Conservation (phyloP, 2,797 vertebrate species). For the Echeneis naucrates region DNA sequence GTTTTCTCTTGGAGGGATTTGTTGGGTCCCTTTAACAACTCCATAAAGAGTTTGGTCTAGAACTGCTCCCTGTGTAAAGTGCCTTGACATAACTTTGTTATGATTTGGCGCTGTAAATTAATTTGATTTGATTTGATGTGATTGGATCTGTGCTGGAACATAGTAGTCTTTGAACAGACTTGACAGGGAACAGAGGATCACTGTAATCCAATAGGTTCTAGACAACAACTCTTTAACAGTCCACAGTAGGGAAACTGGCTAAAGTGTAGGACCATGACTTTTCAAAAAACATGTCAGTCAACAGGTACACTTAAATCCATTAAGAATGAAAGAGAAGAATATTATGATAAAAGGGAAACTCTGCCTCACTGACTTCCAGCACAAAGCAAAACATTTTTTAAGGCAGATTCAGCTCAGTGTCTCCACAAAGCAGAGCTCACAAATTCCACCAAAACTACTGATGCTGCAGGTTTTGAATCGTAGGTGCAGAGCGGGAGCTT, state of each 20-base stretch:
- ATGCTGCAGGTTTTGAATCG: background rate
- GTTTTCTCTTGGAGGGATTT: too few species aligned
- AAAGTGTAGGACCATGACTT: background rate
- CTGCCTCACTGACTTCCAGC: background rate
- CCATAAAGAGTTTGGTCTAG: too few species aligned
- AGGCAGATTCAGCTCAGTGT: background rate
- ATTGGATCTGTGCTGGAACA: slow-evolving; percentile 45
- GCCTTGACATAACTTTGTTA: too few species aligned
- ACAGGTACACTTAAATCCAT: background rate
- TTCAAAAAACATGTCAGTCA: background rate
- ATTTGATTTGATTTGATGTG: too few species aligned
- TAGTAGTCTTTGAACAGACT: slow-evolving; percentile 58
- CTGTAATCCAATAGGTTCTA: slow-evolving; percentile 44
- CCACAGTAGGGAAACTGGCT: background rate
- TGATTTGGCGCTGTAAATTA: too few species aligned
- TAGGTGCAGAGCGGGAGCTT: background rate
- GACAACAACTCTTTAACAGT: slow-evolving; percentile 36
- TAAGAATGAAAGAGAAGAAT: background rate
- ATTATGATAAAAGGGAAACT: background rate
- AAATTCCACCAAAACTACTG: background rate
- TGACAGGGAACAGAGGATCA: slow-evolving; percentile 44
- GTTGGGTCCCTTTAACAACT: too few species aligned
- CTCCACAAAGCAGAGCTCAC: background rate
- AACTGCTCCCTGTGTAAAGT: too few species aligned
- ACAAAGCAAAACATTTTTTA: background rate